These are phyloP conservation scores for Nephrotoma appendiculata DNA, from an alignment of 2,888 invertebrate species.

Conservation along the genomic window DNA sequence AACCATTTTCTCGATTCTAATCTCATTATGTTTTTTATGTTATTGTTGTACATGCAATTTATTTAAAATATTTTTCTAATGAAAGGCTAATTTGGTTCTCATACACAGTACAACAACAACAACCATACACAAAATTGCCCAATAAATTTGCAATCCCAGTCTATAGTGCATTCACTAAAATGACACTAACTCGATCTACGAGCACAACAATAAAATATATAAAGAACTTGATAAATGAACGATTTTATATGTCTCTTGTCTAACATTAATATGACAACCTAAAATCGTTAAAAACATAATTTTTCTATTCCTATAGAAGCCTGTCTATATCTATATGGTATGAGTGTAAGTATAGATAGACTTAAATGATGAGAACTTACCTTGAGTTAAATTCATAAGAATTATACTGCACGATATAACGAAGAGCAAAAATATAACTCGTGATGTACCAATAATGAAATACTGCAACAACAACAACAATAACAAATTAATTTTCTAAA, in stretches of 20 bases:
- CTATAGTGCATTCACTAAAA: neutral
- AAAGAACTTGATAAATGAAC: neutral
- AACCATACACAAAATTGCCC: neutral
- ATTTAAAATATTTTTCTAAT: neutral
- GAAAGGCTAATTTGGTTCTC: neutral
- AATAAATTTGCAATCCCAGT: neutral
- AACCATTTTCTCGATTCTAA: neutral
- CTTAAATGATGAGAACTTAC: conserved; percentile 9
- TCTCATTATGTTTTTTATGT: neutral
- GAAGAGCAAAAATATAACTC: conserved; percentile 36
- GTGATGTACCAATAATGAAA: conserved; percentile 22
- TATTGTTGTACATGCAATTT: neutral
- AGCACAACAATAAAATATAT: neutral
- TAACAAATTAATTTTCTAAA: neutral
- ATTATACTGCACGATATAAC: conserved; percentile 38
- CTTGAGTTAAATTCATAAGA: conserved; percentile 36
- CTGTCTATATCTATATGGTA: neutral
- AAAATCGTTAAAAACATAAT: neutral
- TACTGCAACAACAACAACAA: conserved; percentile 11
- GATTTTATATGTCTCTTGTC: neutral
- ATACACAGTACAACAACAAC: neutral
- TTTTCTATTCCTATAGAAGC: neutral
- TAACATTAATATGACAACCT: neutral
- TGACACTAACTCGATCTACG: neutral
- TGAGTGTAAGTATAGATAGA: neutral